Percentiles rank a stretch among this genome's conserved stretches.
These are phyloP conservation scores for Pilophorus perplexus DNA, from an alignment of 2,888 invertebrate genomes.

Conservation along the genomic window DNA sequence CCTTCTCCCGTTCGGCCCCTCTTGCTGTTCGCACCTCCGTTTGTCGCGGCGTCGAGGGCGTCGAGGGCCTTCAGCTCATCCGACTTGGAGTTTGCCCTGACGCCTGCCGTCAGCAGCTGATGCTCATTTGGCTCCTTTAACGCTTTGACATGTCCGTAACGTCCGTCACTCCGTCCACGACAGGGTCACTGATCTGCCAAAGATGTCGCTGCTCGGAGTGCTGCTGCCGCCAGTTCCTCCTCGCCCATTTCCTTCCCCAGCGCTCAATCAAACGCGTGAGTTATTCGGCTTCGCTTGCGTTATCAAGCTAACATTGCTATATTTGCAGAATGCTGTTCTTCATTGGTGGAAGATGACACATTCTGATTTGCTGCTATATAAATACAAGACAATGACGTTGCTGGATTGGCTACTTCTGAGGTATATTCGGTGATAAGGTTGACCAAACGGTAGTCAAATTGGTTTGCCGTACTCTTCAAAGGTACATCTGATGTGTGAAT, in stretches of 20 bases:
- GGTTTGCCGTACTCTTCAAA: too few relatives aligned
- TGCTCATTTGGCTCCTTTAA: neutral
- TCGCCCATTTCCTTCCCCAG: slow-evolving; percentile 42
- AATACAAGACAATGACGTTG: too few relatives aligned
- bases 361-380: too few relatives aligned
- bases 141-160: neutral
- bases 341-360: too few relatives aligned
- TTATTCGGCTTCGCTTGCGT: neutral
- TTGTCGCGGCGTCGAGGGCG: neutral
- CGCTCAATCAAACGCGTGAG: slow-evolving; percentile 43
- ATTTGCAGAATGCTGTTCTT: neutral
- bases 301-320: neutral
- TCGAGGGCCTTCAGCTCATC: neutral
- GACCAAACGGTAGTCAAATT: too few relatives aligned
- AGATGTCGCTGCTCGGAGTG: slow-evolving; percentile 43
- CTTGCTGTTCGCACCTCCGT: neutral
- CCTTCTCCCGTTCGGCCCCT: slow-evolving; percentile 3
- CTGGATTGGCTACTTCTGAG: too few relatives aligned
- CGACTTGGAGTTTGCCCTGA: too few relatives aligned
- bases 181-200: slow-evolving; percentile 25
- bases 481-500: too few relatives aligned
- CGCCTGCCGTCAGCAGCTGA: neutral
- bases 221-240: slow-evolving; percentile 44
- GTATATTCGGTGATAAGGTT: too few relatives aligned
- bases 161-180: neutral